Conservation (phyloP, 2,113 vertebrate species). For the Mungos mungo region DNA sequence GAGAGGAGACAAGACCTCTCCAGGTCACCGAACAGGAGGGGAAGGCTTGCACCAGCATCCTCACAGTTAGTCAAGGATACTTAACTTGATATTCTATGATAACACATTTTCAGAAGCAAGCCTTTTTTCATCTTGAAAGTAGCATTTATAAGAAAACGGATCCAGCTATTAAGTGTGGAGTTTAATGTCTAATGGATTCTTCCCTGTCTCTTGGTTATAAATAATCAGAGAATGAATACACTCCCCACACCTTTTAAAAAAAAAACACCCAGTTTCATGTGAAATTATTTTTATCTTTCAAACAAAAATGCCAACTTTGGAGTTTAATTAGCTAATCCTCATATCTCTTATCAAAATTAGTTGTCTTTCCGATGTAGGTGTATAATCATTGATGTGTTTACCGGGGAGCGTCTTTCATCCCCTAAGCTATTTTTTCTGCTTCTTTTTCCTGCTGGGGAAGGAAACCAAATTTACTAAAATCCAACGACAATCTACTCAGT, state of each 20-base stretch:
- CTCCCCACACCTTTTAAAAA: neutral
- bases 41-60: neutral
- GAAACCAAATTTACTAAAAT: neutral
- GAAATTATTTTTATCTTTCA: conserved; percentile 59
- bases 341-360: neutral
- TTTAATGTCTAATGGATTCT: conserved; percentile 37
- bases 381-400: neutral
- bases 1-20: neutral
- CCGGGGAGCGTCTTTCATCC: neutral
- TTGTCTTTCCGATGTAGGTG: neutral
- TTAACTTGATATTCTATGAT: neutral
- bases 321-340: conserved; percentile 42
- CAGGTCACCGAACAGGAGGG: neutral
- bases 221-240: conserved; percentile 46
- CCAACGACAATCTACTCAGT: too few relatives aligned
- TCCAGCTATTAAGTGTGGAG: neutral
- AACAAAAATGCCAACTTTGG: conserved; percentile 42
- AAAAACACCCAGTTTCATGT: neutral
- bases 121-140: conserved; percentile 11
- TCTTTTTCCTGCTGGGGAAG: neutral
- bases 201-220: conserved; percentile 33
- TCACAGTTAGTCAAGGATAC: neutral
- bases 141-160: neutral
- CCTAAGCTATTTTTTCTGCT: neutral
- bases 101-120: neutral